Base-by-base conservation (phyloP, 1,140 invertebrate species). In the Drosophila nebulosa region DNA sequence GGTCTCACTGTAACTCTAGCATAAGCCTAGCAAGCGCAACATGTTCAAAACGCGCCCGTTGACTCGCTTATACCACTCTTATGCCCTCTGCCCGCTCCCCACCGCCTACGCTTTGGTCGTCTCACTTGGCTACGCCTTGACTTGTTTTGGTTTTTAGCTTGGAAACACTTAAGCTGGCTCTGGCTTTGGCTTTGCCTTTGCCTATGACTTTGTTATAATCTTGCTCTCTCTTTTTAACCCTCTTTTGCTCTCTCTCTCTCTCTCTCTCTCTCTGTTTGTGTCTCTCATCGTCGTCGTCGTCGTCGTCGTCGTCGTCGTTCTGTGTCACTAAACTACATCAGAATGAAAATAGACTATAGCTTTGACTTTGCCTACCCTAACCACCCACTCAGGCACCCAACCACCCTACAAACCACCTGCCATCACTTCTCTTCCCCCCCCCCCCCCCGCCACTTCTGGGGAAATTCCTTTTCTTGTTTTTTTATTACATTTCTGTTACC, bases 331-430 rank as follows among this genome's bases (percentile, higher is more conserved):
- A 46, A 77, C 81, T 68, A 85, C 80, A 69, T 78, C 80, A 85
- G 77, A 86, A 84, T 84, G 69, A 73, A 85, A 84, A 85, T 80
- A 80, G 80, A 85, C 80, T 66, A 79, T 77, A 72, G 71, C 72
- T 73, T 80, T 77, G 80, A 85, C 80, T 66, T 85, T 77, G 80
- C 76, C 72, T 73, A 46, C 39, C 39, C 18, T 18, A 46, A 21
- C 16, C 39, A 39, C 36, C 12, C 12, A 6, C n/a, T 16, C 39
- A 46, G 2, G 6, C 39, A 46, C 2, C 16, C 16, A 42, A 3
- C 39, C 39, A 16, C 16, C 39, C 39, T 2, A 42, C 14, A 14
- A 7, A 21, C 39, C 39, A 46, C 39, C 39, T 46, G 39, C 39
- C 39, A 10, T 16, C 12, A 4, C 39, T 21, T 2, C 1, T 4